Base-by-base conservation (phyloP, 2,888 invertebrate genomes). In the Plebejus anna region DNA sequence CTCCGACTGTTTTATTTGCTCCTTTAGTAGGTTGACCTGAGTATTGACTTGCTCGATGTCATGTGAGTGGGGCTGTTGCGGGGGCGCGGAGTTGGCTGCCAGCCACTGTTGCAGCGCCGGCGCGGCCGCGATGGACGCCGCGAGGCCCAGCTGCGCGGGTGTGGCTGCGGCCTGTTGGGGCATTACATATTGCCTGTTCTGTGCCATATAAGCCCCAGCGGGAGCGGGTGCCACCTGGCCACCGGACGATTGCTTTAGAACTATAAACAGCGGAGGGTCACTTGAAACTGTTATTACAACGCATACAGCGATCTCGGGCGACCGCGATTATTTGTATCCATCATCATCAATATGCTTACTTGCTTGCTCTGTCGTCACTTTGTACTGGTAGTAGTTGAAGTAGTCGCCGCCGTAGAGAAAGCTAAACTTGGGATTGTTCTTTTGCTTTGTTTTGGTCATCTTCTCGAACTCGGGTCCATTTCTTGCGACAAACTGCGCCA, bases 401-500 rank as follows among this genome's bases (percentile, higher is more conserved):
- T 96, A 96, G 86, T 99, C 98, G 77, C 99, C 99, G 81, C 99
- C 99, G 93, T 98, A 99, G 79, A 99, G 95, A 94, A 99, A 99
- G 84, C 97, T 96, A 94, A 99, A 99, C 90, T 98, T 98, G 4
- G 98, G 98, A 92, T 99, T 99, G 88, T 98, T 98, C 91, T 98
- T 97, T 92, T 99, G 99, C 93, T 99, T 99, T 87, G 97, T 97
- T 95, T 99, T 99, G 79, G 99, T 99, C 97, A 99, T 99, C 93
- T 98, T 97, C 94, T 99, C 99, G 93, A 99, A 99, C 89, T 99
- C 99, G n/a, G 98, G 98, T 76, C 99, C 99, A 97, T 99, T 99
- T 92, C 99, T 95, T 78, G 99, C 99, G 81, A 99, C 99, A 95
- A 99, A 99, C 91, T 98, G 98, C 16, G 99, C 99, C 84, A 99